These are phyloP conservation scores for Craseonycteris thonglongyai DNA, from an alignment of 2,113 vertebrate genomes.

Conservation along the genomic window DNA sequence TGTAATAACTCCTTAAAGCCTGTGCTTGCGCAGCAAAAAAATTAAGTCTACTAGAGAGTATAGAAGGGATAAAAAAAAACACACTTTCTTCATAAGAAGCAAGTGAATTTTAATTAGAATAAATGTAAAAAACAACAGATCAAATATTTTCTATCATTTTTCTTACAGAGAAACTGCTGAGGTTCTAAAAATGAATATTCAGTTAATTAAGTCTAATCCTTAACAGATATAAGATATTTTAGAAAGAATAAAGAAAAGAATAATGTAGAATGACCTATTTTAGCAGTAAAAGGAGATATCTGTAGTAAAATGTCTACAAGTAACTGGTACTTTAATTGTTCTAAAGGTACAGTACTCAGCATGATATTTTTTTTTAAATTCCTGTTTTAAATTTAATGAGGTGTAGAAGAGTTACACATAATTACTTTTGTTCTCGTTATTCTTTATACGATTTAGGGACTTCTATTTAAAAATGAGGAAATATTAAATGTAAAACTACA, in stretches of 20 bases:
- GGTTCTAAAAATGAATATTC: constrained; percentile 46
- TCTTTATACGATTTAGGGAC: background rate
- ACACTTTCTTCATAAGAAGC: background rate
- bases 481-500: background rate
- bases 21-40: background rate
- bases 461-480: background rate
- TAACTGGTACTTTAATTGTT: constrained; percentile 41
- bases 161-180: constrained; percentile 46
- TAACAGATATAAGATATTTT: constrained; percentile 25
- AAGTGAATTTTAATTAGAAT: constrained; percentile 62
- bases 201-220: constrained; percentile 65
- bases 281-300: constrained; percentile 38
- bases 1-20: constrained; percentile 34
- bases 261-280: constrained; percentile 32
- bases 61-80: background rate
- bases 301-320: background rate
- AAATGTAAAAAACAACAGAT: constrained; percentile 45
- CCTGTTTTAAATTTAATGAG: constrained; percentile 32
- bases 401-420: background rate
- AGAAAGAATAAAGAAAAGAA: constrained; percentile 39
- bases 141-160: constrained; percentile 53
- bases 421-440: constrained; percentile 60
- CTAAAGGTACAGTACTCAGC: background rate
- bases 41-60: background rate
- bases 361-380: background rate